Conservation (phyloP, 2,113 vertebrate genomes). For the Entelurus aequoreus region DNA sequence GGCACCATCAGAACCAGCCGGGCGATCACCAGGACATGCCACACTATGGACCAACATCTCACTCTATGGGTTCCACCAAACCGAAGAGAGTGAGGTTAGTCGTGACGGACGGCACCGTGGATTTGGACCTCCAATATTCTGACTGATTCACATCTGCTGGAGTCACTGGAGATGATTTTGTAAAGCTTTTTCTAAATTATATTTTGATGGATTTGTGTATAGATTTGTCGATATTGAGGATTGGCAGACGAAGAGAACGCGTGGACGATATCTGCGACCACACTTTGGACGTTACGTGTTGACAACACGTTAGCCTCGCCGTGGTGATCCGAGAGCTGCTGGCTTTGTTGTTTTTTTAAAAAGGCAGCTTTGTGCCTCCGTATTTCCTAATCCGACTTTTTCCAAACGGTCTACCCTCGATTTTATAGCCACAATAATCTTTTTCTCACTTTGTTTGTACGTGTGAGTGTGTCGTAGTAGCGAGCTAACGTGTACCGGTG, state of each 20-base stretch:
- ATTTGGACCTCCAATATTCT: conserved; percentile 75
- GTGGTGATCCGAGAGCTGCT: conserved; percentile 26
- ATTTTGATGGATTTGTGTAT: conserved; percentile 31
- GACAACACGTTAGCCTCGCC: background rate
- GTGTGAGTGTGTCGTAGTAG: conserved; percentile 4
- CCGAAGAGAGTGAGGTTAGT: conserved; percentile 76
- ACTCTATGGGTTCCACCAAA: conserved; percentile 66
- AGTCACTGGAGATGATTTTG: conserved; percentile 24
- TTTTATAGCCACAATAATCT: conserved; percentile 40
- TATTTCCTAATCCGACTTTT: conserved; percentile 61
- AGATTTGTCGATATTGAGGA: too few species aligned
- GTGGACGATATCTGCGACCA: conserved; percentile 36
- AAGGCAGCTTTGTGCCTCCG: conserved; percentile 61
- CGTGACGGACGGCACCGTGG: conserved; percentile 73
- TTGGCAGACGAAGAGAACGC: conserved; percentile 9
- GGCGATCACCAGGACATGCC: conserved; percentile 54
- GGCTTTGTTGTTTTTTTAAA: conserved; percentile 21
- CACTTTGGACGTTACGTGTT: conserved; percentile 12
- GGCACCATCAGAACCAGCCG: conserved; percentile 59
- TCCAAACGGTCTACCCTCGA: conserved; percentile 30
- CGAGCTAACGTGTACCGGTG: conserved; percentile 17
- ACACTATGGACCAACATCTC: conserved; percentile 61
- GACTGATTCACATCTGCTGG: conserved; percentile 51
- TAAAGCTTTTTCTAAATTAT: conserved; percentile 40
- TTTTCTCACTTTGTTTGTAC: conserved; percentile 30